Percentiles rank a stretch among this genome's conserved stretches.
Evolutionary conservation across 2,888 invertebrate genomes (phyloP).

Genomic region (Troides oblongomaculatus): DNA sequence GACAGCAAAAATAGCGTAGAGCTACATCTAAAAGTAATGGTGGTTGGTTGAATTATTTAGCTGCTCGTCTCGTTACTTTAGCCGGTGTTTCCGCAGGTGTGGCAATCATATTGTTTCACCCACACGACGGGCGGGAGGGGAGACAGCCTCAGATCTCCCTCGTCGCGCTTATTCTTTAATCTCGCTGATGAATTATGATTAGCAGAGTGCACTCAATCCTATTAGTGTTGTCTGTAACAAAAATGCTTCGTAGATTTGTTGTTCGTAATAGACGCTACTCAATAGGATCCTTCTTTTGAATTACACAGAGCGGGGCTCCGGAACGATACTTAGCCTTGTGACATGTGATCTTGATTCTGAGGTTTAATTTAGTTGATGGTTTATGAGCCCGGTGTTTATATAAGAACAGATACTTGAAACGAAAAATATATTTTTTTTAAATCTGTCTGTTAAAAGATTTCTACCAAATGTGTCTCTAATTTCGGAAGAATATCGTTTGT

Average conservation of each 20-base stretch:
- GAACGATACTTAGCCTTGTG: constrained; percentile 28
- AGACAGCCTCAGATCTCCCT: constrained; percentile 44
- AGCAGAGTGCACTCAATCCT: constrained; percentile 77
- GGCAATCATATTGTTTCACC: constrained; percentile 76
- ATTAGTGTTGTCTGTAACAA: constrained; percentile 64
- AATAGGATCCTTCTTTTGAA: constrained; percentile 25
- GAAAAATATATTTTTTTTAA: background rate
- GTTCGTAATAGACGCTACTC: constrained; percentile 44
- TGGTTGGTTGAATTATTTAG: constrained; percentile 75
- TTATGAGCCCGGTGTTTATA: background rate
- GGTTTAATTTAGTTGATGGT: constrained; percentile 6
- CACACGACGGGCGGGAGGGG: constrained; percentile 44
- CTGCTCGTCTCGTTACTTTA: constrained; percentile 75
- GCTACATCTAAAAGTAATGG: constrained; percentile 49
- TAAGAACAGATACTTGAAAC: background rate
- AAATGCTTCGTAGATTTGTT: constrained; percentile 57
- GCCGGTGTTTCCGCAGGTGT: constrained; percentile 77
- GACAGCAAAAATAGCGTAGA: constrained; percentile 42
- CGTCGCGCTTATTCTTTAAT: constrained; percentile 75
- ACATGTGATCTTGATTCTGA: constrained; percentile 23
- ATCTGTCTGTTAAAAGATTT: background rate
- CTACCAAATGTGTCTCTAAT: background rate
- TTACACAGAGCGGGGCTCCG: constrained; percentile 10
- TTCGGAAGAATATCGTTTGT: background rate
- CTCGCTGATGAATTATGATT: constrained; percentile 80